Conservation (phyloP, 2,797 vertebrate species). For the Liasis olivaceus region DNA sequence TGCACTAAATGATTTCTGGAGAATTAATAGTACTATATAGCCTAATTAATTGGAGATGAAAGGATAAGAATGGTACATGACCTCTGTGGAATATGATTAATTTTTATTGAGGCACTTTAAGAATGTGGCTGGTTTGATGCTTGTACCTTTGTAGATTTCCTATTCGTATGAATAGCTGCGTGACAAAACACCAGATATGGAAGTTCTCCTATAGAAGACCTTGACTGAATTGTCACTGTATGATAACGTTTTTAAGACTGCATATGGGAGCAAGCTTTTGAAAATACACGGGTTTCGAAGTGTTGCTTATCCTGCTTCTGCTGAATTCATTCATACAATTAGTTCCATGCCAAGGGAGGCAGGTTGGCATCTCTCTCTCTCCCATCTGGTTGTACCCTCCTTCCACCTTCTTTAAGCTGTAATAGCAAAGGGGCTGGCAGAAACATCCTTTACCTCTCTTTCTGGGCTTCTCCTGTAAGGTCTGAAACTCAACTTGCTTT, state of each 20-base stretch:
- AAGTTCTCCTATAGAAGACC: conserved; percentile 18
- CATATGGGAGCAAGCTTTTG: neutral
- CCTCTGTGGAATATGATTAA: conserved; percentile 40
- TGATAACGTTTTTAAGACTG: neutral
- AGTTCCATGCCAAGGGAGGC: neutral
- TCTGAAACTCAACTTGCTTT: neutral
- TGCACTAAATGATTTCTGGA: conserved; percentile 66
- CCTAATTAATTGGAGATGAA: conserved; percentile 50
- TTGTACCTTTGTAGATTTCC: conserved; percentile 65
- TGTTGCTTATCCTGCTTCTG: neutral
- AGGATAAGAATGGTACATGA: conserved; percentile 14
- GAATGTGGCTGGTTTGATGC: conserved; percentile 53
- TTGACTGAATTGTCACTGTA: neutral
- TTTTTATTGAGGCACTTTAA: conserved; percentile 51
- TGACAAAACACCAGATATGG: neutral
- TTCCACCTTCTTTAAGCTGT: neutral
- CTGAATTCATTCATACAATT: neutral
- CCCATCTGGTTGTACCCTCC: neutral
- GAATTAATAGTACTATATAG: conserved; percentile 23
- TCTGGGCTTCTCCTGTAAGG: neutral
- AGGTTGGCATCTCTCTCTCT: neutral
- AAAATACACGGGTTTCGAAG: neutral
- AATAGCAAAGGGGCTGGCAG: neutral
- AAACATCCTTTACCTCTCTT: neutral
- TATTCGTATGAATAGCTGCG: conserved; percentile 21